These are phyloP conservation scores for Micromys minutus DNA, from an alignment of 2,113 vertebrate genomes.

Conservation along the genomic window DNA sequence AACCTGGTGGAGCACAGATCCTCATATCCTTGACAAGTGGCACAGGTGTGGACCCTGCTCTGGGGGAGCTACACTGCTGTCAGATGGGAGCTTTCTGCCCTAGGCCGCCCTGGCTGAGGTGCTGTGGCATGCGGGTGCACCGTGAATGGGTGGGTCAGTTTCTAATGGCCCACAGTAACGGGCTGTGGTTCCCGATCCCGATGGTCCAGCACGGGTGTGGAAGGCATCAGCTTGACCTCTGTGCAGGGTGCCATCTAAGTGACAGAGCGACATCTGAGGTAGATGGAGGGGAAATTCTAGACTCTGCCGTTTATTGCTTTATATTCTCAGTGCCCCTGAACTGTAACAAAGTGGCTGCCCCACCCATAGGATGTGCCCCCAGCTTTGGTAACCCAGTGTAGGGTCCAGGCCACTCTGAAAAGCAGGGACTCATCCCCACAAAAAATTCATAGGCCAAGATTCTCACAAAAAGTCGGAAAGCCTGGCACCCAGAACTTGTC, in stretches of 20 bases:
- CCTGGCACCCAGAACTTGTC: fast-evolving
- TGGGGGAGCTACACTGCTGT: not conserved
- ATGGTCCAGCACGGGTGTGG: not conserved
- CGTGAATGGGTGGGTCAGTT: not conserved
- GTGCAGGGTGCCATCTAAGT: not conserved
- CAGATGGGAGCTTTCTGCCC: not conserved
- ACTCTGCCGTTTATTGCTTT: too few species aligned
- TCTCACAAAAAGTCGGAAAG: not conserved
- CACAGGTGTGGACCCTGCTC: not conserved
- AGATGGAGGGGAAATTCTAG: not conserved
- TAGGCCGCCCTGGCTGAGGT: not conserved
- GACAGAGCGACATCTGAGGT: too few species aligned
- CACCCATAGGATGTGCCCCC: too few species aligned
- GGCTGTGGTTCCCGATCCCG: not conserved
- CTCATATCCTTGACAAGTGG: not conserved
- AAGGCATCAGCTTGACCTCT: not conserved
- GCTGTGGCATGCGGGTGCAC: not conserved
- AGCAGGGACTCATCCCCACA: not conserved
- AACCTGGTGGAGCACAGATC: not conserved
- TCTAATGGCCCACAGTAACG: not conserved
- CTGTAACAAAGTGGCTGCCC: fast-evolving
- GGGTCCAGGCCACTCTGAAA: not conserved
- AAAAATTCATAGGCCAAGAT: fast-evolving
- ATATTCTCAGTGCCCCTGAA: fast-evolving
- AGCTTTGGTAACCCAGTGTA: fast-evolving